Conservation (phyloP, 2,888 invertebrate species). For the Habrosyne pyritoides region DNA sequence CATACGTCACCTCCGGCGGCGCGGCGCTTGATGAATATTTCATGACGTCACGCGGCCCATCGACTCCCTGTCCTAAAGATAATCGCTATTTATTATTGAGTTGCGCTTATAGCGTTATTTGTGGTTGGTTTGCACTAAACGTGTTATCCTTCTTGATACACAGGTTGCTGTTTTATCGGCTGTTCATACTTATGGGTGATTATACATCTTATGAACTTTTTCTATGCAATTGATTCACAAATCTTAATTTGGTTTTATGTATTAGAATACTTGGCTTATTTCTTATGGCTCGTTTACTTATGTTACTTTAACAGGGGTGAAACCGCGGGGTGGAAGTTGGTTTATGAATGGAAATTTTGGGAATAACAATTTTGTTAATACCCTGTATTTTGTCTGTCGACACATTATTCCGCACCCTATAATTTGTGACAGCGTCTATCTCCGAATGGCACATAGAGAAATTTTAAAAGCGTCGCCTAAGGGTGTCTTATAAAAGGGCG, state of each 20-base stretch:
- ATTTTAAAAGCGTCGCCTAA: neutral
- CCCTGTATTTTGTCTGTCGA: neutral
- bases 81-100: slow-evolving; percentile 1
- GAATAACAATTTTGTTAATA: neutral
- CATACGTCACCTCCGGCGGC: neutral
- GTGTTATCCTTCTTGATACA: neutral
- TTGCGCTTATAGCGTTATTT: neutral
- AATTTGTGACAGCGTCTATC: neutral
- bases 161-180: too few relatives aligned
- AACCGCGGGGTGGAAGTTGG: too few relatives aligned
- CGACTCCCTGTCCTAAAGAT: neutral
- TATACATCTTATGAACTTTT: too few relatives aligned
- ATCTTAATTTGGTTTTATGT: too few relatives aligned
- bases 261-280: too few relatives aligned
- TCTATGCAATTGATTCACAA: too few relatives aligned
- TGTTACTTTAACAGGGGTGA: too few relatives aligned
- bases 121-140: neutral
- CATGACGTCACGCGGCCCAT: neutral
- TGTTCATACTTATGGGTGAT: too few relatives aligned
- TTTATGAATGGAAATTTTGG: too few relatives aligned
- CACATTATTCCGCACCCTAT: neutral
- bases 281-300: too few relatives aligned
- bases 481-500: neutral
- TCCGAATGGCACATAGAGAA: neutral
- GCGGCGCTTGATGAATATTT: neutral